Conservation (phyloP, 2,113 vertebrate species). For the Tor tambroides region DNA sequence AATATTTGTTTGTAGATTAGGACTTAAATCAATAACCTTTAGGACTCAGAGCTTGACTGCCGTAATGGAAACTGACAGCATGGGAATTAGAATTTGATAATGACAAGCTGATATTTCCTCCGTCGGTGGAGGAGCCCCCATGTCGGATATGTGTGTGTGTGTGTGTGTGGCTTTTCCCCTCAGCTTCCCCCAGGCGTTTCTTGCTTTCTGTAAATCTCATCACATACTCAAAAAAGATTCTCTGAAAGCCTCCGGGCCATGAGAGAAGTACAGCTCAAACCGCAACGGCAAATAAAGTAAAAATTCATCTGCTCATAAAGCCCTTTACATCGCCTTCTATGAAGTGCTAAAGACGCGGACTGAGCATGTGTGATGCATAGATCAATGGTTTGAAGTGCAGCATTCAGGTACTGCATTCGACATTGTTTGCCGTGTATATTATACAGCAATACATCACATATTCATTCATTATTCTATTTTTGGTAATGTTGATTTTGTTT, state of each 20-base stretch:
- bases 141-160: slow-evolving; percentile 30
- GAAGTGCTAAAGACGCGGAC: neutral
- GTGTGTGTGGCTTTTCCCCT: slow-evolving; percentile 34
- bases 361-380: neutral
- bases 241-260: slow-evolving; percentile 21
- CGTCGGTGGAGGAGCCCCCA: slow-evolving; percentile 39
- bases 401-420: neutral
- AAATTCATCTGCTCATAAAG: neutral
- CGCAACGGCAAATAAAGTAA: slow-evolving; percentile 34
- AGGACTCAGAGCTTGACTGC: slow-evolving; percentile 61
- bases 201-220: slow-evolving; percentile 42
- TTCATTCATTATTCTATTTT: neutral
- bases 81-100: slow-evolving; percentile 72
- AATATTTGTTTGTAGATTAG: slow-evolving; percentile 79
- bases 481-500: neutral
- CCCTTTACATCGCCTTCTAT: neutral
- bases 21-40: slow-evolving; percentile 74
- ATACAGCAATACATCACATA: too few species aligned
- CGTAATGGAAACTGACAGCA: slow-evolving; percentile 68
- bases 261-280: slow-evolving; percentile 27
- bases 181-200: slow-evolving; percentile 45
- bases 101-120: slow-evolving; percentile 65
- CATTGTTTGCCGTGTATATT: neutral
- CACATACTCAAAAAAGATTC: slow-evolving; percentile 40
- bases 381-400: neutral